phyloP scores from a whole-genome alignment of 1,140 invertebrate species.

The Chelonus insularis region DNA sequence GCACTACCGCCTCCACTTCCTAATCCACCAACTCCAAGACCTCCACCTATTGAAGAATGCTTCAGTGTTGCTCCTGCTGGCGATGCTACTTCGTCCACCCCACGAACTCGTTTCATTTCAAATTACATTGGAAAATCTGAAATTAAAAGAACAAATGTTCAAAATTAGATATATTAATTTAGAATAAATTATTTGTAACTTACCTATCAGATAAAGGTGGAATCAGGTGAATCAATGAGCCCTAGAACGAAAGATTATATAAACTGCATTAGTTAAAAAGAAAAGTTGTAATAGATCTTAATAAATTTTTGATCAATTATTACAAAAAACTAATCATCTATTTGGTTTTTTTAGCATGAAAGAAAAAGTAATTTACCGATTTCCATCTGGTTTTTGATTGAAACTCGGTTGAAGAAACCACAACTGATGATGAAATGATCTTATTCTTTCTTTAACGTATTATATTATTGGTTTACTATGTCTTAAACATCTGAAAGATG shows the following conservation, averaged over 20 bases:
- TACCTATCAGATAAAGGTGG: slow-evolving; percentile 31
- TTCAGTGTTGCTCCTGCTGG: slow-evolving; percentile 59
- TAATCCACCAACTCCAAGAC: slow-evolving; percentile 42
- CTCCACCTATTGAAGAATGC: slow-evolving; percentile 47
- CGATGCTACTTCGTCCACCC: slow-evolving; percentile 64
- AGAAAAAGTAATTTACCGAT: slow-evolving; percentile 11
- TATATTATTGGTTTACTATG: no score
- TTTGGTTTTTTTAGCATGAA: no score
- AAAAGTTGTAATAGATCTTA: no score
- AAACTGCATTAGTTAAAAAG: slow-evolving; percentile 18
- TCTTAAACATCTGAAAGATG: no score
- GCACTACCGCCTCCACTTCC: slow-evolving; percentile 35
- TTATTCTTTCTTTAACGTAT: no score
- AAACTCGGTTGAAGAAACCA: no score
- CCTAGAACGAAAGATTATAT: slow-evolving; percentile 24
- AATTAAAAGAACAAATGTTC: slow-evolving; percentile 16
- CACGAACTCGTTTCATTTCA: slow-evolving; percentile 68
- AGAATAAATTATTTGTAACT: slow-evolving; percentile 5
- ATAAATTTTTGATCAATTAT: no score
- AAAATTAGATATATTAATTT: no score
- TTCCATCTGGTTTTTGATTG: slow-evolving; percentile 14
- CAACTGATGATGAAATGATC: not conserved
- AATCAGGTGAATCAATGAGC: slow-evolving; percentile 27
- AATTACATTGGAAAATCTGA: slow-evolving; percentile 65
- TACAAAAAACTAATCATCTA: no score